Evolutionary conservation across 2,113 vertebrate genomes (phyloP), one percentile per base, ranked within the genome.

Genomic region (Eudyptes chrysolophus): DNA sequence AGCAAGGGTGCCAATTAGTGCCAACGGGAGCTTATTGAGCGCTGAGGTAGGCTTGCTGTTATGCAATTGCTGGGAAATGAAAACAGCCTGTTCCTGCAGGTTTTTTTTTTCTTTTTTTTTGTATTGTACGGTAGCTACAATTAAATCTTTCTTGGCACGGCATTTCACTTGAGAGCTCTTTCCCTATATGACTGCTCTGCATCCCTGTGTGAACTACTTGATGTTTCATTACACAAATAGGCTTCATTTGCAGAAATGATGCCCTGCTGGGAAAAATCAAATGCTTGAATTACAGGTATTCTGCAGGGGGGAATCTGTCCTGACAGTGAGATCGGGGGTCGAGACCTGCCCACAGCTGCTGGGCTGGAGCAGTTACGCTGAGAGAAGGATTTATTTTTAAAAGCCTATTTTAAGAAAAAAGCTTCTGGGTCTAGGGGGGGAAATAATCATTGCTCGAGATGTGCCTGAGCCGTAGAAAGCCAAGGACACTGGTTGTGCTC

Each of bases 181-280:
- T 94, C 61, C 49, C 57, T 84, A 4, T 89, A 60, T 34, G 76
- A 87, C 77, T 84, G 77, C 65, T 86, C 69, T 95, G 62, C 69
- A 83, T 58, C 93, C 74, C 93, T 92, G 46, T 88, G 87, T 89
- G 93, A 95, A 85, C 92, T 81, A 80, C 86, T 93, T 90, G 94
- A 82, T 83, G 64, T 95, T 90, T 97, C 90, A 80, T 84, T 96
- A 96, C 74, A 94, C 87, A 96, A 97, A 96, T 84, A 92, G 77
- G 57, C 68, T 92, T 97, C 79, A 90, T 95, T 92, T 93, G 85
- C 85, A 95, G 90, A 96, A 96, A 91, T 8, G 17, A 87, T 78
- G 76, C n/a, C 94, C 83, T 84, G 38, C 94, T 75, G 90, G 88
- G 93, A 91, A 89, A 97, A 92, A 96, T 93, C 94, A 96, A 97